phyloP scores from a whole-genome alignment of 2,888 invertebrate genomes.

The Cerastoderma edule region DNA sequence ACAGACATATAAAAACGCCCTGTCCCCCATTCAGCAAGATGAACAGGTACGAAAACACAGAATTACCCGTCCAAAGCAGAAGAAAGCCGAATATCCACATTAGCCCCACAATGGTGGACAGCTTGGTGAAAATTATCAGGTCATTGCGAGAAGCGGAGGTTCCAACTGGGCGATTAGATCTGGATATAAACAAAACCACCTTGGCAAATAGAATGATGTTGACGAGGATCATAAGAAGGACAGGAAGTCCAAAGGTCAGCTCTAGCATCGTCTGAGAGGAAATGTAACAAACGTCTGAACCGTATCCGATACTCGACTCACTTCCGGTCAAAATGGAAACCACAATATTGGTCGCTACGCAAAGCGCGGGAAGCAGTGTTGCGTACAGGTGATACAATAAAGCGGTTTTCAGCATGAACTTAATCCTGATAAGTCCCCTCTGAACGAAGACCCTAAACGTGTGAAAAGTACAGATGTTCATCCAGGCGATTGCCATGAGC shows the following conservation, averaged over 20 bases:
- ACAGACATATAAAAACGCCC: slow-evolving; percentile 40
- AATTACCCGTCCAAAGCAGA: slow-evolving; percentile 31
- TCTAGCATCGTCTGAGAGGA: slow-evolving; percentile 30
- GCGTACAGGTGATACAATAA: not conserved
- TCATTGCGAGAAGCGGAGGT: slow-evolving; percentile 41
- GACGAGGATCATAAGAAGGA: slow-evolving; percentile 21
- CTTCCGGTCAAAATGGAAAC: slow-evolving; percentile 7
- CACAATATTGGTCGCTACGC: not conserved
- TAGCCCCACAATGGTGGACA: slow-evolving; percentile 43
- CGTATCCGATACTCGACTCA: slow-evolving; percentile 34
- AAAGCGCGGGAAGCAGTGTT: not conserved
- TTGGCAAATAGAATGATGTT: slow-evolving; percentile 38
- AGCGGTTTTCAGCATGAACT: not conserved
- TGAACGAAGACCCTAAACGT: slow-evolving; percentile 34
- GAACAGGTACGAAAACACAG: slow-evolving; percentile 46
- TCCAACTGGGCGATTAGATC: not conserved
- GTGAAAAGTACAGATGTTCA: slow-evolving; percentile 53
- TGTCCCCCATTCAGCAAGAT: slow-evolving; percentile 48
- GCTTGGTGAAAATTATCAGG: slow-evolving; percentile 34
- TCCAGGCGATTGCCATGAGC: slow-evolving; percentile 50
- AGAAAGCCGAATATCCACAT: slow-evolving; percentile 53
- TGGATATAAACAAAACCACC: slow-evolving; percentile 20
- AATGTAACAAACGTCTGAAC: slow-evolving; percentile 37
- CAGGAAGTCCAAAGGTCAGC: slow-evolving; percentile 40
- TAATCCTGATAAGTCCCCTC: not conserved